Evolutionary conservation across 2,888 invertebrate species (phyloP), one percentile per base, ranked within the genome.

Genomic region (Agrochola lychnidis): DNA sequence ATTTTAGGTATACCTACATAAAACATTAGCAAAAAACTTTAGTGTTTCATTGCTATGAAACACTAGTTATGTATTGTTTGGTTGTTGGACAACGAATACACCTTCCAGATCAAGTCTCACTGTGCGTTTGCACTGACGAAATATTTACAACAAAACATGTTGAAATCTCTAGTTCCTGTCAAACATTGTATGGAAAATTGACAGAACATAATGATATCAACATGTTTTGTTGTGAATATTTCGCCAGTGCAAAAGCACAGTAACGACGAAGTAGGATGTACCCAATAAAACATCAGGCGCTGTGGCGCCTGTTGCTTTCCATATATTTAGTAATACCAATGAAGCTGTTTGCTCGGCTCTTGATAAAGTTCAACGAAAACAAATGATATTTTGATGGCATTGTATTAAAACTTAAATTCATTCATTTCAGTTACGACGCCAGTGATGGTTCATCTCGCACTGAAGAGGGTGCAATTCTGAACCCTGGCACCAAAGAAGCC

Each of bases 361-460:
- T 48, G 5, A 48, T 48, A 16, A 16, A 16, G 48, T 48, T 16
- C 48, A 48, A 48, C 48, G 16, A 48, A 48, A 48, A 48, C 16
- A 48, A 48, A 48, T 48, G 4, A 48, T 48, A 48, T 48, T 14
- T 48, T 45, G 14, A 45, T 45, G 48, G 16, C 48, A 48, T 48
- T 48, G 48, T 48, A 48, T 48, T 48, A 4, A 48, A 16, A 48
- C 16, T 48, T 48, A 48, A 48, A 16, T 48, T 16, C 48, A 48
- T 48, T 48, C 5, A 48, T 48, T 51, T 22, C 51, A 97, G 97
- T 83, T 97, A 96, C 84, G 95, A 97, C 83, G 92, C 95, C 19
- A 97, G 95, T 72, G 97, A 97, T 84, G 97, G 97, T 0, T 96
- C 97, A 5, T 96, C 97, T 0, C 93, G 97, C n/a, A 94, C 96